Evolutionary conservation across 35 echinoderm and acorn worm genomes (phyloP).

Genomic region (Heliocidaris erythrogramma): DNA sequence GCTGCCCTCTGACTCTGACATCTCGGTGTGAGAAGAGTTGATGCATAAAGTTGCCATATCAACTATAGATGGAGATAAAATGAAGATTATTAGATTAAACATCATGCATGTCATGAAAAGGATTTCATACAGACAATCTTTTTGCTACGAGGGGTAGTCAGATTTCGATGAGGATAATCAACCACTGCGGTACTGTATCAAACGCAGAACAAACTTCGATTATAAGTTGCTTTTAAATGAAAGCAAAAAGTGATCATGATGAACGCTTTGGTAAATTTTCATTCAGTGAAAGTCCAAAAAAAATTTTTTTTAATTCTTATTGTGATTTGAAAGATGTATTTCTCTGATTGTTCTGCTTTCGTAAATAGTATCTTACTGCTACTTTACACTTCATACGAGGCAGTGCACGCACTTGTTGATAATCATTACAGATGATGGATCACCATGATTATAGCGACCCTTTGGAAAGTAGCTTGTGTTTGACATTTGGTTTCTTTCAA

Average conservation of each 20-base stretch:
- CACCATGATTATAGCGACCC: background rate
- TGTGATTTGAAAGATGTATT: background rate
- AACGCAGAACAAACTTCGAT: too few relatives aligned
- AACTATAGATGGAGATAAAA: slow-evolving; percentile 29
- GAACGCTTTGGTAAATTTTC: too few relatives aligned
- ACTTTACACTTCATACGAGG: background rate
- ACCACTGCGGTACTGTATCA: background rate
- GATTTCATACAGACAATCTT: background rate
- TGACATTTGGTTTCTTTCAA: background rate
- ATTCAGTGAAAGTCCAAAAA: too few relatives aligned
- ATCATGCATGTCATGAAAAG: background rate
- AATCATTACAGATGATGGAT: background rate
- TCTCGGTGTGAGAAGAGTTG: slow-evolving; percentile 22
- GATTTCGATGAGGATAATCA: background rate
- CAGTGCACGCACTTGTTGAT: background rate
- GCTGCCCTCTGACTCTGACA: slow-evolving; percentile 27
- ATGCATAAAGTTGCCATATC: slow-evolving; percentile 40
- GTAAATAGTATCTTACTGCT: background rate
- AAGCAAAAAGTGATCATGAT: too few relatives aligned
- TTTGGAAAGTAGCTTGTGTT: background rate
- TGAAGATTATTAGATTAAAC: background rate
- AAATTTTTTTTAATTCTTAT: background rate
- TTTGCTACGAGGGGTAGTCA: background rate
- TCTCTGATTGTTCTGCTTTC: background rate
- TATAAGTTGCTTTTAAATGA: too few relatives aligned